phyloP scores from a whole-genome alignment of 2,888 invertebrate genomes.

The Masnerella sp. region DNA sequence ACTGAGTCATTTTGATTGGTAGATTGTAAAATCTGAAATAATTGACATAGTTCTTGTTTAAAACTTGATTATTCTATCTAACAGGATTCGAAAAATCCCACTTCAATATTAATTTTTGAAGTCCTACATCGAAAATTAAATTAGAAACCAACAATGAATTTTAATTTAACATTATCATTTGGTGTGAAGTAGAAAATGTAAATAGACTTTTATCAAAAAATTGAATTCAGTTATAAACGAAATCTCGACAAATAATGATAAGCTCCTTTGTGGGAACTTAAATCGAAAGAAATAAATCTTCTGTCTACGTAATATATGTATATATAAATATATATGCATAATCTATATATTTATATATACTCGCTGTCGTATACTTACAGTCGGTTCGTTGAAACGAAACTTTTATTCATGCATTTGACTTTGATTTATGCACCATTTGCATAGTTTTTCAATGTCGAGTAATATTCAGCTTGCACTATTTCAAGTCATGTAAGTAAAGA shows the following conservation, averaged over 20 bases:
- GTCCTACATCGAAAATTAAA: too few species aligned
- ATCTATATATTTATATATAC: neutral
- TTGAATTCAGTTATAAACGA: constrained; percentile 9
- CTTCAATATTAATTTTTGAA: too few species aligned
- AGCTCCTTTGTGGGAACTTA: too few species aligned
- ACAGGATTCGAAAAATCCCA: too few species aligned
- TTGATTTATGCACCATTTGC: constrained; percentile 38
- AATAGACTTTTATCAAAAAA: constrained; percentile 23
- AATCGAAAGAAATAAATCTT: neutral
- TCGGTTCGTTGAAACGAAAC: constrained; percentile 40
- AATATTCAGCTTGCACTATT: constrained; percentile 39
- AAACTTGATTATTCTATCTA: too few species aligned
- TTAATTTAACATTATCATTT: neutral
- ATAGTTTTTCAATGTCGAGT: constrained; percentile 34
- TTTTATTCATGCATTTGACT: constrained; percentile 16
- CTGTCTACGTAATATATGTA: neutral
- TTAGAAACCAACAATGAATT: too few species aligned
- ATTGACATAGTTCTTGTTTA: constrained; percentile 15
- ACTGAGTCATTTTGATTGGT: constrained; percentile 17
- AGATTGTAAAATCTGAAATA: constrained; percentile 19
- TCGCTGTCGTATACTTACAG: constrained; percentile 30
- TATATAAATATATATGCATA: neutral
- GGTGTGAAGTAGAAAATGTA: constrained; percentile 1
- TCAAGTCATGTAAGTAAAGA: constrained; percentile 45
- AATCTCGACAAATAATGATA: neutral